Conservation (phyloP, 1,140 invertebrate genomes). For the Sitophilus oryzae region DNA sequence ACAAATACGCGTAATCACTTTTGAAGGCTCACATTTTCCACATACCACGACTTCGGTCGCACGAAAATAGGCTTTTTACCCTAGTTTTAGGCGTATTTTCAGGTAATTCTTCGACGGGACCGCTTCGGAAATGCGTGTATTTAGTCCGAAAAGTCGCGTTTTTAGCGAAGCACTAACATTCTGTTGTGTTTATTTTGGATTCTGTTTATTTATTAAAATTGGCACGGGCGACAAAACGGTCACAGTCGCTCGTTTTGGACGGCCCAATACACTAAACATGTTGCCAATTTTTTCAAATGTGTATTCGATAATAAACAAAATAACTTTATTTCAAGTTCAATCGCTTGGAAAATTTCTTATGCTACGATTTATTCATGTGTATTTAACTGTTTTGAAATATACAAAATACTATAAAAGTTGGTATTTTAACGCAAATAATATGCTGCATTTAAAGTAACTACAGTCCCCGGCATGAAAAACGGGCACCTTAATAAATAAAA, state of each 20-base stretch:
- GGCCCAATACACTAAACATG: neutral
- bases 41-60: neutral
- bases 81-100: neutral
- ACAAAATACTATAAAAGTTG: too few relatives aligned
- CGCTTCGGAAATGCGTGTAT: too few relatives aligned
- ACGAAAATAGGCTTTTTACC: neutral
- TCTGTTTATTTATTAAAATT: constrained; percentile 29
- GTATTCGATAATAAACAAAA: too few relatives aligned
- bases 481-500: too few relatives aligned
- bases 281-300: neutral
- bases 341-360: too few relatives aligned
- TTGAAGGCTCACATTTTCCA: neutral
- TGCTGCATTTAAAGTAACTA: too few relatives aligned
- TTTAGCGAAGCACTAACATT: constrained; percentile 21
- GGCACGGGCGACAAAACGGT: constrained; percentile 12
- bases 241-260: neutral
- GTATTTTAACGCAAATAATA: too few relatives aligned
- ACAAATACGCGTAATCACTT: too few relatives aligned
- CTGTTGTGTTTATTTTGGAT: constrained; percentile 27
- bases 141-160: constrained; percentile 2
- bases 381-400: too few relatives aligned
- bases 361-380: too few relatives aligned
- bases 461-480: too few relatives aligned
- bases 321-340: too few relatives aligned
- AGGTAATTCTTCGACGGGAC: neutral